Evolutionary conservation across 2,113 vertebrate species (phyloP).

Genomic region (Ailuropoda melanoleuca): DNA sequence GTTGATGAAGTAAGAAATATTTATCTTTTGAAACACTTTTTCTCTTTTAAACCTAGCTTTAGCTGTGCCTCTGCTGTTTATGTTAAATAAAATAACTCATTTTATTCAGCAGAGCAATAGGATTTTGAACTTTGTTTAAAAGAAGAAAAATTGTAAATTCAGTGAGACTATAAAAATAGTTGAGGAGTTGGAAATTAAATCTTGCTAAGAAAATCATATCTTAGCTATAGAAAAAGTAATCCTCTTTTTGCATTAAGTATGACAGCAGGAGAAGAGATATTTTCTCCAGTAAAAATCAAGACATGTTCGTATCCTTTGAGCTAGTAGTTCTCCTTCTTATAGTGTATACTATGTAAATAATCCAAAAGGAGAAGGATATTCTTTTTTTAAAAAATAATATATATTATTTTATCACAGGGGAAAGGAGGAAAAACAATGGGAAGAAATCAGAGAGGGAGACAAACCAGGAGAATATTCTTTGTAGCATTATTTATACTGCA

Average conservation of each 20-base stretch:
- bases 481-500: background rate
- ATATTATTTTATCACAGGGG: background rate
- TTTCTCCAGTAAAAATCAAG: background rate
- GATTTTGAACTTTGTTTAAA: background rate
- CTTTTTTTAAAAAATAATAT: background rate
- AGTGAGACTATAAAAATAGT: background rate
- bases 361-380: background rate
- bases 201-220: background rate
- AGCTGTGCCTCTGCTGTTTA: background rate
- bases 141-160: background rate
- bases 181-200: constrained; percentile 18
- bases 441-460: background rate
- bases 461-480: background rate
- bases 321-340: background rate
- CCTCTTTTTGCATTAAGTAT: background rate
- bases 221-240: background rate
- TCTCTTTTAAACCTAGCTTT: background rate
- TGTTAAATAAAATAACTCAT: background rate
- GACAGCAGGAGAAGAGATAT: background rate
- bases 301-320: background rate
- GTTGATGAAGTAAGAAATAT: background rate
- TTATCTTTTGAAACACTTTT: background rate
- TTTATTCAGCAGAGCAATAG: background rate
- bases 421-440: background rate
- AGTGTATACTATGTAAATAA: background rate